These are phyloP conservation scores for Heteractis magnifica DNA, from an alignment of 92 coral and sea anemone species.

Conservation along the genomic window DNA sequence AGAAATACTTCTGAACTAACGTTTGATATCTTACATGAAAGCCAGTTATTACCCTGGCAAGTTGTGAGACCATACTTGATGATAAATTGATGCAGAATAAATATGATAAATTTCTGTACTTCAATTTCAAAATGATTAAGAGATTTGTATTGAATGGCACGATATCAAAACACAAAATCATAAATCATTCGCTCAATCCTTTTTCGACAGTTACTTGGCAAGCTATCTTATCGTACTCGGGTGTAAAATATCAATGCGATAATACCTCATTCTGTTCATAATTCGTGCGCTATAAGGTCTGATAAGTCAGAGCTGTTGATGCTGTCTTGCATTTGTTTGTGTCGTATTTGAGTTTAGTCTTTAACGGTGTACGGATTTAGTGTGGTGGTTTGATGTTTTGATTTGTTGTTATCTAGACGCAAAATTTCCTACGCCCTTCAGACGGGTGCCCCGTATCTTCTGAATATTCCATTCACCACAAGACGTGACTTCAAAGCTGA, in stretches of 20 bases:
- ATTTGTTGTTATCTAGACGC: neutral
- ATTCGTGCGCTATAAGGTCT: too few relatives aligned
- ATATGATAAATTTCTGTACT: neutral
- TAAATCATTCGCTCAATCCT: conserved; percentile 21
- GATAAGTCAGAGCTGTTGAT: neutral
- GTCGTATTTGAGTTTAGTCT: neutral
- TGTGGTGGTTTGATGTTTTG: neutral
- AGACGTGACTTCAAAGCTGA: neutral
- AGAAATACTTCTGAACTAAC: too few relatives aligned
- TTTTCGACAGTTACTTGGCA: neutral
- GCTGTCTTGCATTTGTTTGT: neutral
- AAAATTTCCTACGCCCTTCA: neutral
- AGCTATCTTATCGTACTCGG: neutral
- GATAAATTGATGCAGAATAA: too few relatives aligned
- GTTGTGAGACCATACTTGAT: too few relatives aligned
- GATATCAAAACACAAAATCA: conserved; percentile 7
- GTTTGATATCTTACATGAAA: too few relatives aligned
- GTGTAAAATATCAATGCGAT: neutral
- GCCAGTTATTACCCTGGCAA: too few relatives aligned
- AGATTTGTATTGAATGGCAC: neutral
- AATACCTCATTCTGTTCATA: neutral
- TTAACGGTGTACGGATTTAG: neutral
- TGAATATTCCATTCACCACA: neutral
- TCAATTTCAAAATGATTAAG: neutral
- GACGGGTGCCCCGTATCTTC: neutral